phyloP scores from a whole-genome alignment of 2,797 vertebrate genomes.

The Leptatherina wallacei region DNA sequence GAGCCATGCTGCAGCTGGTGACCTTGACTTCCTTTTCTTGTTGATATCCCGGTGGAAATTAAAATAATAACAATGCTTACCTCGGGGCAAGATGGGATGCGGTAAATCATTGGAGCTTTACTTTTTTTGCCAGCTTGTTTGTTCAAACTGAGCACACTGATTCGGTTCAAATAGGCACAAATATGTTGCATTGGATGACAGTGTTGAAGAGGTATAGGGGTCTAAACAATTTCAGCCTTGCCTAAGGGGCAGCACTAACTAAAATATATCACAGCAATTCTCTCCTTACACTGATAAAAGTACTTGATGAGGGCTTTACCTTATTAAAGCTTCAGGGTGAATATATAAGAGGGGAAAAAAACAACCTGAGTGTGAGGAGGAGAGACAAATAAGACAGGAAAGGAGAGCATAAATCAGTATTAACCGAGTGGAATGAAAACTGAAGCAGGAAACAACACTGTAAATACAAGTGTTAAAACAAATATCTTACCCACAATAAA shows the following conservation, averaged over 20 bases:
- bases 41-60: conserved; percentile 39
- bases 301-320: conserved; percentile 25
- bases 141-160: conserved; percentile 20
- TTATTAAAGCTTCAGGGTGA: conserved; percentile 34
- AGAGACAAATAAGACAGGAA: neutral
- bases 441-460: conserved; percentile 19
- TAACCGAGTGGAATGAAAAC: conserved; percentile 3
- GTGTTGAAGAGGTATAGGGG: neutral
- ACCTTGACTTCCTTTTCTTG: conserved; percentile 65
- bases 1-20: conserved; percentile 40
- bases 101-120: conserved; percentile 12
- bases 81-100: neutral
- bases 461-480: conserved; percentile 24
- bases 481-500: conserved; percentile 60
- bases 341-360: conserved; percentile 6
- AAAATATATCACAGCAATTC: conserved; percentile 43
- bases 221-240: conserved; percentile 18
- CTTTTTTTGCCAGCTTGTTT: conserved; percentile 8
- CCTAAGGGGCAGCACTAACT: conserved; percentile 31
- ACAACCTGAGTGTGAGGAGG: neutral
- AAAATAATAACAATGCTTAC: conserved; percentile 29
- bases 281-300: conserved; percentile 35
- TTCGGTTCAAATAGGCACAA: conserved; percentile 21
- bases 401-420: conserved; percentile 19
- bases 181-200: conserved; percentile 13